Base-by-base conservation (phyloP, 2,888 invertebrate genomes). In the Stenichneumon culpator region DNA sequence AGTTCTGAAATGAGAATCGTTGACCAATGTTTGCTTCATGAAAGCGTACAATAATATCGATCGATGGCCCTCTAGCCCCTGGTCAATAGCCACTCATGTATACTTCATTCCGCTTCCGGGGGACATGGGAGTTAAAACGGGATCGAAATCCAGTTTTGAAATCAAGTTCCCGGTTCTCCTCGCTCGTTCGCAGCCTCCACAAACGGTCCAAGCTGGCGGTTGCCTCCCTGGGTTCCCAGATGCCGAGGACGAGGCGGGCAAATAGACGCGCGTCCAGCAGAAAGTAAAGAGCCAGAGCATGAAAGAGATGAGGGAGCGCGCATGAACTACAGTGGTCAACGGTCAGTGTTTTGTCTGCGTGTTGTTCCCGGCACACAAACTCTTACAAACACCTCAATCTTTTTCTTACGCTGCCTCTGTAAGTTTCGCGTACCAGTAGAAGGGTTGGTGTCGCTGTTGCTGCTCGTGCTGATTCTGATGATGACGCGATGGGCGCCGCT, bases 91-190 rank as follows among this genome's bases (percentile, higher is more conserved):
- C 75, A 79, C 54, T 74, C 57, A 72, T 65, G 69, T 78, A 74
- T 78, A 84, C 87, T 86, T 84, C 82, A 78, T 72, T 82, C 77
- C 68, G 79, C 87, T 86, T 88, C 83, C 87, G 86, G 84, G 82
- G 84, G 83, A 78, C 87, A 86, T 73, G 72, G 79, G 82, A 83
- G 85, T 87, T 87, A 83, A 88, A 91, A 91, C 88, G 90, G 91
- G 91, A 89, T 90, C 88, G 88, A 90, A 92, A 93, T 93, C 93
- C 93, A 91, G 93, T 93, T 93, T 93, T 89, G 88, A 89, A 92
- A 93, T 93, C 93, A 90, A 91, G 93, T 93, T 93, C 89, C 83
- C 73, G 73, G 85, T 85, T 54, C 84, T 84, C 44, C 63, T 65
- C 67, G 68, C 68, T 84, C 68, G 57, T 57, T 87, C 88, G 89